phyloP scores from a whole-genome alignment of 1,140 invertebrate species.

The Drosophila ercepeae region DNA sequence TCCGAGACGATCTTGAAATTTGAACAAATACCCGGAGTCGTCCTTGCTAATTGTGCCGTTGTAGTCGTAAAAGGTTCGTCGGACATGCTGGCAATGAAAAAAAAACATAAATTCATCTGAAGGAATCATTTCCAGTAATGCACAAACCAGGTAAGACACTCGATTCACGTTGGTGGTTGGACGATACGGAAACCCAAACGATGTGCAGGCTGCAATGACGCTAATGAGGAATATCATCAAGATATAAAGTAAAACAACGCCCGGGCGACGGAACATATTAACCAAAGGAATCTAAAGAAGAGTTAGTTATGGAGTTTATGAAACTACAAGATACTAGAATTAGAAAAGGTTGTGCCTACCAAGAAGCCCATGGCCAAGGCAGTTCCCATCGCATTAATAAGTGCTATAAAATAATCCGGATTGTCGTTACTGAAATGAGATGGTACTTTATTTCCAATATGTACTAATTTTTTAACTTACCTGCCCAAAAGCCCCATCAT shows the following conservation, averaged over 20 bases:
- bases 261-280: conserved; percentile 67
- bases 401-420: conserved; percentile 86
- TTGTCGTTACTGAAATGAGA: conserved; percentile 78
- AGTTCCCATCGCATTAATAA: conserved; percentile 83
- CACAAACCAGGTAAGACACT: conserved; percentile 87
- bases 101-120: not conserved
- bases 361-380: conserved; percentile 67
- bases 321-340: not conserved
- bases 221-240: conserved; percentile 84
- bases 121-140: not conserved
- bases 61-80: conserved; percentile 86
- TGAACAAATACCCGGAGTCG: conserved; percentile 89
- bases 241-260: conserved; percentile 44
- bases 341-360: conserved; percentile 28
- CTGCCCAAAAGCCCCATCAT: conserved; percentile 87
- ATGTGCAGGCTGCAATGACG: conserved; percentile 86
- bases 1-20: conserved; percentile 89
- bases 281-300: conserved; percentile 57
- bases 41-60: conserved; percentile 85
- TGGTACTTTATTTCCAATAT: not conserved
- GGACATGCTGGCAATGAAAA: conserved; percentile 84
- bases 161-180: conserved; percentile 87
- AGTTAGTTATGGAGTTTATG: no score
- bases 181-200: conserved; percentile 91
- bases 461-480: not conserved